Base-by-base conservation (phyloP, 2,797 vertebrate genomes). In the Iguana delicatissima region DNA sequence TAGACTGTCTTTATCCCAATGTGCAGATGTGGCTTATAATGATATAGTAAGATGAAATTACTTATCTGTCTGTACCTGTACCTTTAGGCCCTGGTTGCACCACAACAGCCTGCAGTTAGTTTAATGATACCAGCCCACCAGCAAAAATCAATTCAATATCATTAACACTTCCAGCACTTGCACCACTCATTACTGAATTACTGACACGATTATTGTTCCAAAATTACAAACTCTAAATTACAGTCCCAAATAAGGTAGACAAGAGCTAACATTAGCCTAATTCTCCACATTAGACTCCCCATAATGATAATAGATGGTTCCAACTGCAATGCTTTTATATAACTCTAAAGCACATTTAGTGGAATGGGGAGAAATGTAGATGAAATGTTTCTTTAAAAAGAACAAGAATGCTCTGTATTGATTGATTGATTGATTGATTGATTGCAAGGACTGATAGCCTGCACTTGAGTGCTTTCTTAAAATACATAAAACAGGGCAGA, bases 61-160 rank as follows among this genome's bases (percentile, higher is more conserved):
- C 24, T 29, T 77, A 20, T 46, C 32, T 57, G 13, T 57, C 12
- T 35, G 52, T 42, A 59, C 13, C 35, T 77, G 38, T 29, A 52
- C 67, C n/a, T 85, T 85, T 52, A 22, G 9, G 8, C 32, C 22
- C 32, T 85, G 67, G 67, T n/a, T 72, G 18, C 32, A 72, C 8
- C n/a, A n/a, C 35, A 18, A 18, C 32, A n/a, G 20, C 24, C 72
- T 20, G 24, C 52, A 76, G n/a, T 74, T 86, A 86, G 18, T 86
- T 62, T 46, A 77, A 77, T 74, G 76, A 20, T 77, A 59, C 29
- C 22, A 59, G 12, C 52, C 22, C 35, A 77, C 72, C 12, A 38
- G 73, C 12, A 55, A 50, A 22, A 85, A 85, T 74, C 50, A 85
- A 85, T 85, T 55, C n/a, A 85, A 55, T 86, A 76, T 29, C 26